These are phyloP conservation scores for Syngnathus acus DNA, from an alignment of 2,797 vertebrate genomes.

Conservation along the genomic window DNA sequence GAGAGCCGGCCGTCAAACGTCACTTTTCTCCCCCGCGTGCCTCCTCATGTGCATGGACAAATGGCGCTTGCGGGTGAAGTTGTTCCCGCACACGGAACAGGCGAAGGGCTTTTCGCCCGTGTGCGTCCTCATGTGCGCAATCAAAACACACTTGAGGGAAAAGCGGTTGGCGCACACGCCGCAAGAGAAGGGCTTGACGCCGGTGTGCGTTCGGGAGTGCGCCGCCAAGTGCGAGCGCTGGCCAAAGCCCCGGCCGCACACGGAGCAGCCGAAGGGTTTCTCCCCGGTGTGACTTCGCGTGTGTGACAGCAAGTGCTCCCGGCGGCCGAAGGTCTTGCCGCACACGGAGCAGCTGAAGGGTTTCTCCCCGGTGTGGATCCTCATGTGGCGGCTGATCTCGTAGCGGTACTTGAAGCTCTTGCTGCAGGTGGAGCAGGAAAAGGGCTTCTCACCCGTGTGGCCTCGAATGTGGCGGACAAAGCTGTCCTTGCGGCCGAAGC, in stretches of 20 bases:
- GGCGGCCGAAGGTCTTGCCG: constrained; percentile 1
- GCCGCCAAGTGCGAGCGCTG: constrained; percentile 3
- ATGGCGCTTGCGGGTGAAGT: constrained; percentile 1
- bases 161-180: neutral
- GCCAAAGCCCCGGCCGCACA: neutral
- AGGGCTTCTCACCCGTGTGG: constrained; percentile 2
- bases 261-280: neutral
- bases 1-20: no score
- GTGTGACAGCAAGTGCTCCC: neutral
- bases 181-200: neutral
- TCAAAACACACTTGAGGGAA: constrained; percentile 1
- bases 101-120: constrained; percentile 2
- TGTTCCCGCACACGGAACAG: constrained; percentile 4
- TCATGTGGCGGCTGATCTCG: constrained; percentile 3
- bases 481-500: neutral
- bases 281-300: neutral
- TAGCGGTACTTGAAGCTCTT: constrained; percentile 4
- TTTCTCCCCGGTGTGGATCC: constrained; percentile 2
- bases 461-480: neutral
- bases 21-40: neutral
- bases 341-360: neutral
- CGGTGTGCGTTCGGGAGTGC: neutral
- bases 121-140: constrained; percentile 7
- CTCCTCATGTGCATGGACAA: constrained; percentile 2
- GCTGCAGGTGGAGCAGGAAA: neutral